Evolutionary conservation across 2,888 invertebrate genomes (phyloP), one percentile per base, ranked within the genome.

Genomic region (Diachrysia chrysitis): DNA sequence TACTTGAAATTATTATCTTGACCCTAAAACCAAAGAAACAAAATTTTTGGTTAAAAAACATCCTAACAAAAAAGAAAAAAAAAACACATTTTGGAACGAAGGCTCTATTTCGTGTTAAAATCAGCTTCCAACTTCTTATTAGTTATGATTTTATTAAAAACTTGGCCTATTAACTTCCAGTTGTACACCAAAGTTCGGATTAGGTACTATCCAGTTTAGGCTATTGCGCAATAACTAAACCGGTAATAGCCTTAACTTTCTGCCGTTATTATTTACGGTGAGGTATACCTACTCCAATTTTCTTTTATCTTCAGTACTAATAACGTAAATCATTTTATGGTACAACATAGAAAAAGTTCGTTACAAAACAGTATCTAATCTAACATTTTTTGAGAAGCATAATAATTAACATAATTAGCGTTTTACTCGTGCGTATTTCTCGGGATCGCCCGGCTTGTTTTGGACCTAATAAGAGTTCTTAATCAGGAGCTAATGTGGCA

Each of bases 151-250:
- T 56, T 53, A 55, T 19, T 54, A 61, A 58, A 70, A 70, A 59
- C 69, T 59, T 54, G n/a, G 19, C 58, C 12, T 25, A 59, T 59
- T 63, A 23, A 6, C 56, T 17, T 17, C 29, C 17, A 56, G 32
- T 32, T 29, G 17, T 32, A 56, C 55, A 29, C 29, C 56, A 19
- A 56, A 56, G 25, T 21, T 29, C 6, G 29, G 57, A 54, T 60
- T 9, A 21, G 12, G 23, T 29, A 16, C 14, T 59, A 19, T 53
- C 46, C 59, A 21, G 35, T 55, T 29, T 62, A 10, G 48, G 16
- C 37, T 60, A 60, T 73, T 63, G 54, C 55, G 21, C 48, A 61
- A 62, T 63, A 73, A 64, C 54, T 42, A n/a, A 23, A 54, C n/a
- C 54, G 46, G 35, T 46, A 14, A 56, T 51, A 32, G 19, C 48